Evolutionary conservation across 2,113 vertebrate genomes (phyloP).

Genomic region (Thermophis baileyi): DNA sequence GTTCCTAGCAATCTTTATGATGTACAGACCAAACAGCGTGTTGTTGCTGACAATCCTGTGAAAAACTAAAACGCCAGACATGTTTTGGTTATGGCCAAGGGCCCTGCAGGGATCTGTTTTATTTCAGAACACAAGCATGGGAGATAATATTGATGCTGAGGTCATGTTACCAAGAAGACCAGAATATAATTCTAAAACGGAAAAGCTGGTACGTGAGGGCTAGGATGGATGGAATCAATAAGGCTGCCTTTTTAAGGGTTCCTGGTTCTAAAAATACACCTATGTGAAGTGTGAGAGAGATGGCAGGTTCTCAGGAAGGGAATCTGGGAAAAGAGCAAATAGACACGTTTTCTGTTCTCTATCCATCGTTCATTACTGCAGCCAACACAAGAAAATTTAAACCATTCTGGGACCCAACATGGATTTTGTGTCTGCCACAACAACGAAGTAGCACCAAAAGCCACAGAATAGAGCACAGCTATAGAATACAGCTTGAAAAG

Average conservation of each 20-base stretch:
- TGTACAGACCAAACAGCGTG: too few species aligned
- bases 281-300: slow-evolving; percentile 43
- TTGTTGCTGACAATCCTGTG: background rate
- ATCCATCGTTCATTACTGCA: background rate
- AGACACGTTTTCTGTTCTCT: background rate
- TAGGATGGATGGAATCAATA: slow-evolving; percentile 68
- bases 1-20: background rate
- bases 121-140: slow-evolving; percentile 36
- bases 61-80: background rate
- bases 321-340: slow-evolving; percentile 9
- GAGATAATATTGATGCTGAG: slow-evolving; percentile 41
- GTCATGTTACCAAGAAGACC: slow-evolving; percentile 56
- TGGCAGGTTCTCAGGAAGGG: slow-evolving; percentile 39
- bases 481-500: background rate
- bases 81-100: slow-evolving; percentile 39
- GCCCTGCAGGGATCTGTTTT: slow-evolving; percentile 11
- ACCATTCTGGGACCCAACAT: background rate
- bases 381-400: background rate
- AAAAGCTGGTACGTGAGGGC: slow-evolving; percentile 53
- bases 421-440: background rate
- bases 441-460: background rate
- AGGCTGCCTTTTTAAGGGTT: slow-evolving; percentile 57
- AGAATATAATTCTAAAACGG: slow-evolving; percentile 60
- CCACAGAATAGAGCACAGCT: background rate
- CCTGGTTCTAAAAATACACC: slow-evolving; percentile 67